Evolutionary conservation across 2,888 invertebrate genomes (phyloP).

Genomic region (Aspidiotus destructor): DNA sequence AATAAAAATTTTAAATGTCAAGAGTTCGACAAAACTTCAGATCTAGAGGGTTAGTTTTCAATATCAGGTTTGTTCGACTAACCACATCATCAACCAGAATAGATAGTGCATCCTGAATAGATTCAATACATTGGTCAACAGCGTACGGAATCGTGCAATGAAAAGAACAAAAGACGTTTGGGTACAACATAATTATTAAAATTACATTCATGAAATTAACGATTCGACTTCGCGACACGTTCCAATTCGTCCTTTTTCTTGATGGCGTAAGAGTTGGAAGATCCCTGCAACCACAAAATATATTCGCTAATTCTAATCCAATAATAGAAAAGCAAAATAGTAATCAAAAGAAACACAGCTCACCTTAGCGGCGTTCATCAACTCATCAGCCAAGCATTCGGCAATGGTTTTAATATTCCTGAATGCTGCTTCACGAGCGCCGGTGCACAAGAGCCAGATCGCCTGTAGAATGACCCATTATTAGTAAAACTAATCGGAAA

Average conservation of each 20-base stretch:
- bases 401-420: slow-evolving; percentile 99
- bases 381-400: slow-evolving; percentile 98
- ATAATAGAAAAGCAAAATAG: slow-evolving; percentile 1
- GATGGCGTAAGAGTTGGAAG: slow-evolving; percentile 98
- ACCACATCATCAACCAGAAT: no score
- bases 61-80: no score
- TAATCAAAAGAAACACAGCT: slow-evolving; percentile 15
- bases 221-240: slow-evolving; percentile 99
- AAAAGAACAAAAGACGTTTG: not conserved
- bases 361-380: slow-evolving; percentile 98
- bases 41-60: no score
- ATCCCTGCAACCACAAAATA: slow-evolving; percentile 56
- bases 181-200: slow-evolving; percentile 1
- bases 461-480: slow-evolving; percentile 47
- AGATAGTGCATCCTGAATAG: no score
- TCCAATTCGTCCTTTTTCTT: slow-evolving; percentile 99
- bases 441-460: slow-evolving; percentile 97
- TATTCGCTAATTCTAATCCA: not conserved
- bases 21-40: no score
- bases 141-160: no score
- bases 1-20: no score
- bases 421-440: slow-evolving; percentile 98
- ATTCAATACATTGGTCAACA: no score
- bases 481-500: not conserved
- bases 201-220: slow-evolving; percentile 56